A percentile compares a stretch with the other conserved stretches of the same genome.
phyloP scores from a whole-genome alignment of 1,140 invertebrate species.

The Gryllus bimaculatus region DNA sequence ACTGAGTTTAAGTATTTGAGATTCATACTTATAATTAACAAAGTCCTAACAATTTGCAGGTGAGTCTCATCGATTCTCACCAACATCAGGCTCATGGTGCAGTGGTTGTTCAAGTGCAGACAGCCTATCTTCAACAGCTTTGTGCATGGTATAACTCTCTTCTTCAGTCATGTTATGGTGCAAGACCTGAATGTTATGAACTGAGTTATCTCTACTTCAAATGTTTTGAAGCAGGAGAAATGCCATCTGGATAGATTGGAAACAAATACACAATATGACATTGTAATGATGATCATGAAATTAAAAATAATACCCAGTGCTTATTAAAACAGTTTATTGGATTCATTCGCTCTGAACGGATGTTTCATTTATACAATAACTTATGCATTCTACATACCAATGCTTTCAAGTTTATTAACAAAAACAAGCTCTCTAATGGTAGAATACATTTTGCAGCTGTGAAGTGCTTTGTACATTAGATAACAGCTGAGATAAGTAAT shows the following conservation, averaged over 20 bases:
- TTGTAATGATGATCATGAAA: not conserved
- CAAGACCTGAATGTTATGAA: constrained; percentile 12
- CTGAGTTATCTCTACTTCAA: constrained; percentile 17
- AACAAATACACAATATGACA: constrained; percentile 20
- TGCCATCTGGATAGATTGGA: constrained; percentile 10
- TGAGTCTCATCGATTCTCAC: constrained; percentile 16
- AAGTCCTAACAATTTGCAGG: not conserved
- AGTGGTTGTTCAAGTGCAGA: constrained; percentile 15
- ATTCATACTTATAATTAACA: no score
- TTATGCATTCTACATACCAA: not conserved
- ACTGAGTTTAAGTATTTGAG: no score
- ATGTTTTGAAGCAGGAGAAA: constrained; percentile 16
- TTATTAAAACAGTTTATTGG: constrained; percentile 15
- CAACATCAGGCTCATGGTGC: constrained; percentile 16
- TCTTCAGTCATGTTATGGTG: constrained; percentile 11
- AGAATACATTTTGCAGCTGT: no score
- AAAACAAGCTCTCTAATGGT: not conserved
- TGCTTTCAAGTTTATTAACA: not conserved
- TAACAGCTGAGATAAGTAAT: no score
- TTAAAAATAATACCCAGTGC: not conserved
- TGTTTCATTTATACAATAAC: not conserved
- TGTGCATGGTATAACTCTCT: constrained; percentile 15
- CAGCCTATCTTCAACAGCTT: constrained; percentile 8
- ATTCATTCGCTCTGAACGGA: not conserved
- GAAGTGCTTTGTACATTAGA: no score